Conservation (phyloP, 2,113 vertebrate species). For the Crotalus viridis region DNA sequence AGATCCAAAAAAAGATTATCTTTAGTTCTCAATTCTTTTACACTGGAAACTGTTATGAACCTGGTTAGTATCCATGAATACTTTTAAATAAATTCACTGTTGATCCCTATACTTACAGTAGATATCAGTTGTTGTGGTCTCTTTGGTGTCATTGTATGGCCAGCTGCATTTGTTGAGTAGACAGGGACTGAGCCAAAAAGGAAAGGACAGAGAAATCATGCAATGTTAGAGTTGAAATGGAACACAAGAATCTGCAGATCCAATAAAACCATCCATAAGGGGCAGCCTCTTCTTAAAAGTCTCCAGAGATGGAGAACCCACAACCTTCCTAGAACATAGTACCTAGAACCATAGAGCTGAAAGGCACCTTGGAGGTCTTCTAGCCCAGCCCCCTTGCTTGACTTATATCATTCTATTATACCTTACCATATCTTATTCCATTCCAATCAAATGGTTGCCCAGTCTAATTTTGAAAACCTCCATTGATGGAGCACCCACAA, state of each 20-base stretch:
- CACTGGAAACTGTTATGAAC: neutral
- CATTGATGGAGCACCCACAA: neutral
- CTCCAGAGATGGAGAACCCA: neutral
- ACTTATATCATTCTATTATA: no score
- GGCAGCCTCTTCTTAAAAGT: neutral
- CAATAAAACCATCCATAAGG: neutral
- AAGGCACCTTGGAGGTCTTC: no score
- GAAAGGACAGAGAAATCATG: neutral
- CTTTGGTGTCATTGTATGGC: neutral
- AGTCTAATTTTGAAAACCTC: neutral
- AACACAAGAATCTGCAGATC: neutral
- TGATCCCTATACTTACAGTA: neutral
- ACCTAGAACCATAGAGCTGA: no score
- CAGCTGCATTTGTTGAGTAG: neutral
- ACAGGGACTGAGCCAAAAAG: neutral
- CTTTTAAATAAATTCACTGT: neutral
- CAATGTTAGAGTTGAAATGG: neutral
- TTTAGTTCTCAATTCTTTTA: neutral
- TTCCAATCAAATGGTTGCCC: no score
- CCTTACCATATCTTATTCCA: no score
- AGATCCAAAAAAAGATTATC: neutral
- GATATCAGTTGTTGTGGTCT: neutral
- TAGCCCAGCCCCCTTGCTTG: no score
- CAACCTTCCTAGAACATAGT: neutral
- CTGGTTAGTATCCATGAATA: neutral